These are phyloP conservation scores for Ferrisia virgata DNA, from an alignment of 2,888 invertebrate species.

Conservation along the genomic window DNA sequence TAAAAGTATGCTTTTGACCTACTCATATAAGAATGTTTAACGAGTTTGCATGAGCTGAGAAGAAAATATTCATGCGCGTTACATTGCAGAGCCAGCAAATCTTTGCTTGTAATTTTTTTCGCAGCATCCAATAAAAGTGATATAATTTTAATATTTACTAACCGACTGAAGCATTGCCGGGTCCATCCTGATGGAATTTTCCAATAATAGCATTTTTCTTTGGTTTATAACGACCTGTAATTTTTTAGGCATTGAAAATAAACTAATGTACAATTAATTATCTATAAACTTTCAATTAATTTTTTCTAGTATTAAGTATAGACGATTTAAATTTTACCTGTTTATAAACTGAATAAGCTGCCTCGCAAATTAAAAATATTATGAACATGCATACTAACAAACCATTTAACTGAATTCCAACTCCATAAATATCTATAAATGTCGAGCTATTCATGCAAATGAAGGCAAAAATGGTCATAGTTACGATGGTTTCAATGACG, in stretches of 20 bases:
- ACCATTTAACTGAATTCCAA: neutral
- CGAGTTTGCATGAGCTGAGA: no score
- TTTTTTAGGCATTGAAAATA: neutral
- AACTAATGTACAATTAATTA: neutral
- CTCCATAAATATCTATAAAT: neutral
- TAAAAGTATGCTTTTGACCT: no score
- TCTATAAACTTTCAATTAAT: neutral
- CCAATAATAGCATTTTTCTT: neutral
- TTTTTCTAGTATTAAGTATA: neutral
- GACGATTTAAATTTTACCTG: neutral
- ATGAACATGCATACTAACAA: neutral
- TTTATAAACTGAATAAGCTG: neutral
- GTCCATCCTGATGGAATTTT: neutral
- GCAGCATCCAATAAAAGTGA: no score
- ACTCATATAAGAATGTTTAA: no score
- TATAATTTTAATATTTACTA: neutral
- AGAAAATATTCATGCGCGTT: no score
- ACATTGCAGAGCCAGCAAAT: no score
- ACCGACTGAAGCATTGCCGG: neutral
- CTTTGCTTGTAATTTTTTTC: neutral
- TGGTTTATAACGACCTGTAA: neutral
- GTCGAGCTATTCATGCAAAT: neutral
- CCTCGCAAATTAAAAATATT: neutral
- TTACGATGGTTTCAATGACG: neutral
- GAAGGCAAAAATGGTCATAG: neutral